Evolutionary conservation across 2,888 invertebrate genomes (phyloP), one percentile per base, ranked within the genome.

Genomic region (Adineta ricciae): DNA sequence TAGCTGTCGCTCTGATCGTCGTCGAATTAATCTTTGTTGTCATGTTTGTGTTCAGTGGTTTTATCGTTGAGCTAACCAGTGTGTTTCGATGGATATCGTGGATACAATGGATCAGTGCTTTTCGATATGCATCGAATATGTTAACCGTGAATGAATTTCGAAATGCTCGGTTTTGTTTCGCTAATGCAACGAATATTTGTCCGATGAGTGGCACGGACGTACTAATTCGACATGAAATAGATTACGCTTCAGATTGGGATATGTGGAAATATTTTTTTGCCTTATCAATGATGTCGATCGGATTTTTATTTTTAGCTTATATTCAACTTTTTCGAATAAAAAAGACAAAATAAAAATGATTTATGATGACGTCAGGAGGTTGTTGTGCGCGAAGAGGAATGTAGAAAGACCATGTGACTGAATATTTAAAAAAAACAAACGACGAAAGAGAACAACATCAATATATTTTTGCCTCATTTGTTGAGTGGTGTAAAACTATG

Each of bases 11-110:
- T 83, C 89, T 89, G 87, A 86, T 90, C 8, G 87, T 88, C 54
- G 88, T 89, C 73, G 89, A 89, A 19, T 87, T 90, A 78, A 84
- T 86, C 84, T 90, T 88, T 87, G 90, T 90, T n/a, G 88, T 90
- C 86, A 90, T 90, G 89, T 90, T 90, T 89, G 89, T 90, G 86
- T 90, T 90, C 87, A 89, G 89, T 87, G 90, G 90, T 11, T 87
- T 90, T 27, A 87, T 90, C 83, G 89, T 90, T 41, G 89, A 90
- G 85, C 86, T 90, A 54, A 88, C 88, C 24, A 87, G 89, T 24
- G 87, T 90, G 7, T 88, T 88, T 0, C 87, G 87, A 27, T 89
- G 88, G 88, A 87, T 90, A 38, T 87, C 87, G 21, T 90, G 90
- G 90, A 86, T 89, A 27, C 88, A 89, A 84, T 90, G 88, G 87